Evolutionary conservation across 2,888 invertebrate species (phyloP).

Genomic region (Coremacera marginata): DNA sequence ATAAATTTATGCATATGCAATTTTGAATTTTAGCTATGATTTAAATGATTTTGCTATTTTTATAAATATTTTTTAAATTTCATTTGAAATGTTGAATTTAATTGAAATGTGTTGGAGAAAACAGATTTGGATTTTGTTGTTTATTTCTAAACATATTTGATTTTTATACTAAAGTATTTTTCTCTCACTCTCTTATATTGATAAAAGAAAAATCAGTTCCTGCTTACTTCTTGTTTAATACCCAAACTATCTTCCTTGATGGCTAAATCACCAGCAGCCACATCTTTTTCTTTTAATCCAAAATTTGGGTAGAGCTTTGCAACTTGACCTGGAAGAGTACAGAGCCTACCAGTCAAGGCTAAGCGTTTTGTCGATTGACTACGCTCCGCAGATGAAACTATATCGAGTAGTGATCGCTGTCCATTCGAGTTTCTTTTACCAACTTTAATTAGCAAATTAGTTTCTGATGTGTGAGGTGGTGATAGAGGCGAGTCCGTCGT

Average conservation of each 20-base stretch:
- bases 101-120: neutral
- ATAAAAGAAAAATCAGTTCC: constrained; percentile 1
- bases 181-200: neutral
- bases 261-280: constrained; percentile 39
- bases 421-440: constrained; percentile 56
- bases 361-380: constrained; percentile 70
- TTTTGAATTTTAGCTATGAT: constrained; percentile 32
- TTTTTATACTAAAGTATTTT: neutral
- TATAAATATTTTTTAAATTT: constrained; percentile 1
- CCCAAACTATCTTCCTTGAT: constrained; percentile 59
- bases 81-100: constrained; percentile 1
- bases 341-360: constrained; percentile 78
- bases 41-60: constrained; percentile 5
- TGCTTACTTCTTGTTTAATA: constrained; percentile 45
- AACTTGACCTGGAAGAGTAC: constrained; percentile 73
- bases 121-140: constrained; percentile 11
- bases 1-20: constrained; percentile 25
- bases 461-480: constrained; percentile 75
- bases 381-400: constrained; percentile 72
- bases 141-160: constrained; percentile 10
- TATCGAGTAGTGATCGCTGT: constrained; percentile 71
- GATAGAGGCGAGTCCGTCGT: constrained; percentile 90
- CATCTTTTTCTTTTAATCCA: constrained; percentile 63
- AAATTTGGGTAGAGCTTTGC: constrained; percentile 84
- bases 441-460: constrained; percentile 54